Evolutionary conservation across 2,797 vertebrate genomes (phyloP), one percentile per base, ranked within the genome.

Genomic region (Melanotaenia maccullochi): DNA sequence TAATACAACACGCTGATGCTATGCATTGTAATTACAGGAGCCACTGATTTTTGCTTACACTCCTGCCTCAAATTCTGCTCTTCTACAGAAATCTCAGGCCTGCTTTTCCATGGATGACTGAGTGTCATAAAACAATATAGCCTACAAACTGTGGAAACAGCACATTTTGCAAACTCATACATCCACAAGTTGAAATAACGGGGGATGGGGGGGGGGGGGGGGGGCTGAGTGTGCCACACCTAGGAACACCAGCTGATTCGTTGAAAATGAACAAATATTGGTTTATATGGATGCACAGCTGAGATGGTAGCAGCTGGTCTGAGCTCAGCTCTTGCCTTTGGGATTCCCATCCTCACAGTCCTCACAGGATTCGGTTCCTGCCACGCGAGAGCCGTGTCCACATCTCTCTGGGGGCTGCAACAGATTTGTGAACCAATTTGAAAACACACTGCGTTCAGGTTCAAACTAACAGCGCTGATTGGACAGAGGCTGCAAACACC

Each of bases 341-440:
- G 44, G 44, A 49, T n/a, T 49, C 44, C 44, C 44, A 7, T 49
- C 44, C 67, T 72, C 65, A 61, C 38, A 18, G 42, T 47, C 18
- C 66, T 74, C 65, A 64, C 42, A n/a, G 16, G 20, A 60, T 68
- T 71, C n/a, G 67, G 20, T 49, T 22, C 44, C 44, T 22, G 20
- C 44, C 44, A 49, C 44, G 44, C 44, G 14, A 49, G 20, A 76
- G 61, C 56, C 14, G 44, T 1, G 42, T 77, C 79, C 78, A 75
- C 74, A 69, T 65, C 73, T 60, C 79, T 85, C 85, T 61, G 71
- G 79, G 78, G 89, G 87, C 66, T 14, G 47, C 20, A 81, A 76
- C 87, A 89, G 84, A 87, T 89, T 79, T 84, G 71, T 71, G 69
- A 64, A 67, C 22, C 74, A 75, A 70, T 77, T 66, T 75, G 76